Evolutionary conservation across 1,140 invertebrate species (phyloP).

Genomic region (Phymorhynchus buccinoides): DNA sequence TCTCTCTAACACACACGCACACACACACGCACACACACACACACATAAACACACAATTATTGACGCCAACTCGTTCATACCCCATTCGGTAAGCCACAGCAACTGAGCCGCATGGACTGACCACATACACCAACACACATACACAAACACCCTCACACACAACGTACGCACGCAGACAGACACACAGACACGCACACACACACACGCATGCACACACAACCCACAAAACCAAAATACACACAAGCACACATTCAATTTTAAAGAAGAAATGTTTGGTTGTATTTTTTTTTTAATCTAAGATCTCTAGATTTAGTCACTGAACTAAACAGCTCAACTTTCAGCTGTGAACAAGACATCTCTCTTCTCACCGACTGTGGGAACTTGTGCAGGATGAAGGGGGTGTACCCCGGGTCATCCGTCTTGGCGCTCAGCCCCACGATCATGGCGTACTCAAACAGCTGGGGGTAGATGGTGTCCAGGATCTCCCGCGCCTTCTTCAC

Average conservation of each 20-base stretch:
- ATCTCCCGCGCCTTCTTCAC: conserved; percentile 48
- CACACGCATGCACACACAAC: background rate
- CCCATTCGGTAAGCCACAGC: no score
- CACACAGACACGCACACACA: background rate
- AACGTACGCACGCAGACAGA: background rate
- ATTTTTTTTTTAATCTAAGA: no score
- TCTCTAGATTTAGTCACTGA: no score
- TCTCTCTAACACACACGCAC: no score
- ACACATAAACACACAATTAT: no score
- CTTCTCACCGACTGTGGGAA: conserved; percentile 69
- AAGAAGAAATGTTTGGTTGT: no score
- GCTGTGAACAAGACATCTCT: background rate
- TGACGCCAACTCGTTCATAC: no score
- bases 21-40: no score
- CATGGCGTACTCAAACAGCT: conserved; percentile 71
- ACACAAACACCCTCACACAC: no score
- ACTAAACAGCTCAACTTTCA: background rate
- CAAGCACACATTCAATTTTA: background rate
- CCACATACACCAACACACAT: no score
- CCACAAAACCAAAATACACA: background rate
- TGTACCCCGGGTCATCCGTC: conserved; percentile 48
- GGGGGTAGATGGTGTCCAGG: conserved; percentile 61
- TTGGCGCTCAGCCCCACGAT: conserved; percentile 63
- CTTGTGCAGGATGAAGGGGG: conserved; percentile 68
- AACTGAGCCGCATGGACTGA: no score